Base-by-base conservation (phyloP, 2,797 vertebrate species). In the Tachyglossus aculeatus region DNA sequence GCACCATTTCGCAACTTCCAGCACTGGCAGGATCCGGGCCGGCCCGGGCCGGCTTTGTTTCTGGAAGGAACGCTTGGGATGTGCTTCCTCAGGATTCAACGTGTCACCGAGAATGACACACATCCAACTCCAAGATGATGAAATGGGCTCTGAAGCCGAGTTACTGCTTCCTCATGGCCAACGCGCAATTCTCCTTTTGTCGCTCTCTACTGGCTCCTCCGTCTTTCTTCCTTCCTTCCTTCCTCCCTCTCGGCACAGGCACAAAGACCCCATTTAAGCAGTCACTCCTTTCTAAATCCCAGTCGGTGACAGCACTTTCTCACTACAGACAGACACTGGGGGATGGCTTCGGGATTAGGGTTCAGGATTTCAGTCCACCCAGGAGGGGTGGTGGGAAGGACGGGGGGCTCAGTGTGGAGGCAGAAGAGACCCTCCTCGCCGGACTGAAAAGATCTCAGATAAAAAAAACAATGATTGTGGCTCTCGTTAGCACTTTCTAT, bases 261-360 rank as follows among this genome's bases (percentile, higher is more conserved):
- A 21, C 54, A 69, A 74, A 80, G 77, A 70, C 34, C n/a, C 70
- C 32, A 63, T 58, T 78, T 71, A 59, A 54, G 19, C 25, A 9
- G 8, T 18, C 19, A 31, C 45, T 19, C 18, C 31, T 48, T 48
- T 18, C 25, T 18, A 48, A 48, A 48, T 10, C 44, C 19, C 7
- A 29, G 47, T 47, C 14, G n/a, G n/a, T n/a, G n/a, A n/a, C n/a
- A 47, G 7, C 22, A 45, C 16, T 67, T 74, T 39, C 77, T 31
- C 66, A 45, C 53, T 37, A 52, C 21, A 72, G 11, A 63, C 11
- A 24, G 24, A 54, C 53, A 58, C 59, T 72, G 51, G 67, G 22
- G 59, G 74, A 68, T 47, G 64, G 55, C 10, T 3, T 40, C 59
- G 61, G 29, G 29, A 12, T 79, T 55, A 65, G 74, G 34, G 27